Percentiles rank a stretch among this genome's conserved stretches.
These are phyloP conservation scores for Sinhomidia bicolor DNA, from an alignment of 2,888 invertebrate species.

Conservation along the genomic window DNA sequence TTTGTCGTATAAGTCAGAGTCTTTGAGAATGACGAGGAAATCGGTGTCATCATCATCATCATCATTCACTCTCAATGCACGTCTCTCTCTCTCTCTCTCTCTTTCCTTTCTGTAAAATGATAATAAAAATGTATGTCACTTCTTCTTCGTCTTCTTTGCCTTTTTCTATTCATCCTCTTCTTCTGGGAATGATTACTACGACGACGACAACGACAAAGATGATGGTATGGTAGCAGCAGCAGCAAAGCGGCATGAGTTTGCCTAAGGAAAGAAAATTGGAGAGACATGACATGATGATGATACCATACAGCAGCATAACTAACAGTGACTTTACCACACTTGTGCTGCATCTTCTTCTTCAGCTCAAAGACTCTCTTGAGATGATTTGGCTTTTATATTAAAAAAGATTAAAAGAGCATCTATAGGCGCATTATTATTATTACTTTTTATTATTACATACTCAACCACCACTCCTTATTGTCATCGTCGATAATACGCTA, in stretches of 20 bases:
- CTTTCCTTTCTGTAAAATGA: slow-evolving; percentile 15
- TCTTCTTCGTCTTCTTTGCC: background rate
- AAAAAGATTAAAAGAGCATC: background rate
- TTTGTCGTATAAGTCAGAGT: slow-evolving; percentile 11
- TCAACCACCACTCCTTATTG: background rate
- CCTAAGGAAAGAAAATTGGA: too few species aligned
- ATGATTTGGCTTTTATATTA: background rate
- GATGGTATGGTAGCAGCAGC: background rate
- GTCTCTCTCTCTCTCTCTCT: background rate
- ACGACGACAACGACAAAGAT: background rate
- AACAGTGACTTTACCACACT: too few species aligned
- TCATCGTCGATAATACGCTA: background rate
- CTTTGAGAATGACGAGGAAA: slow-evolving; percentile 49
- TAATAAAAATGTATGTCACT: slow-evolving; percentile 60
- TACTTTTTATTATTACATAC: background rate
- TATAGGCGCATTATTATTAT: too few species aligned
- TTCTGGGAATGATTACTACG: background rate
- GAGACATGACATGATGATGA: too few species aligned
- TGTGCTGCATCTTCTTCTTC: background rate
- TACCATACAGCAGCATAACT: too few species aligned
- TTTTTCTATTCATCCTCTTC: background rate
- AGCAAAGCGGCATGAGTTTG: background rate
- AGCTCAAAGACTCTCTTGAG: background rate
- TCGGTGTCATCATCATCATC: slow-evolving; percentile 61
- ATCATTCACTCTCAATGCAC: slow-evolving; percentile 35